phyloP scores from a whole-genome alignment of 2,888 invertebrate species.

The Aphodius sticticus region DNA sequence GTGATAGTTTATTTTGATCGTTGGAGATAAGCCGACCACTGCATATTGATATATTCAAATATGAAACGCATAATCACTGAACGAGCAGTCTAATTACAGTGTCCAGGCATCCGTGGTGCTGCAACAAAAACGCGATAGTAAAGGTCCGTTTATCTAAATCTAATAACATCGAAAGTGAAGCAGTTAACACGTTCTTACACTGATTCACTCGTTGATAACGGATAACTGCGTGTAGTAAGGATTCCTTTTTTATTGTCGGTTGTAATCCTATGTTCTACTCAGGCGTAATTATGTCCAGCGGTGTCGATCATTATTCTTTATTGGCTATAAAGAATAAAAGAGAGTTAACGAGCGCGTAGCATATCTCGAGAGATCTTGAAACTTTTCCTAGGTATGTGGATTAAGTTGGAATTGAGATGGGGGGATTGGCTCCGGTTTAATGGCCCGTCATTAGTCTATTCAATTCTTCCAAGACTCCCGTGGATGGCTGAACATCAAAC shows the following conservation, averaged over 20 bases:
- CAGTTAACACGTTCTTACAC: conserved; percentile 8
- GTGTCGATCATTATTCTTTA: conserved; percentile 23
- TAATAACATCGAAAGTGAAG: conserved; percentile 18
- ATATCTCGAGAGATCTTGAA: conserved; percentile 20
- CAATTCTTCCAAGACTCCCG: neutral
- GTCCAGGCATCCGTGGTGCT: neutral
- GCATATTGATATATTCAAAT: conserved; percentile 25
- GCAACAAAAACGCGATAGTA: conserved; percentile 17
- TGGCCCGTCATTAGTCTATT: neutral
- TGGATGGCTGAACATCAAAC: neutral
- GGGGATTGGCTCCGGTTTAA: neutral
- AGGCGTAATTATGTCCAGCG: conserved; percentile 14
- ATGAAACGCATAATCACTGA: conserved; percentile 10
- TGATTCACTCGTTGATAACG: conserved; percentile 13
- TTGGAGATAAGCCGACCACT: conserved; percentile 19
- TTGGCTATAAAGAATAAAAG: conserved; percentile 22
- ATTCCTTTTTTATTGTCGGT: conserved; percentile 14
- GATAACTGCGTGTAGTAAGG: conserved; percentile 8
- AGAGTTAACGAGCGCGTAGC: conserved; percentile 11
- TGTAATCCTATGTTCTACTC: conserved; percentile 23
- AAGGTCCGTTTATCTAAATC: conserved; percentile 24
- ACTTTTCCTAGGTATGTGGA: conserved; percentile 9
- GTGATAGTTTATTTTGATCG: conserved; percentile 13
- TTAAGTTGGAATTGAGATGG: neutral
- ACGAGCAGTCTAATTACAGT: conserved; percentile 18